Evolutionary conservation across 2,888 invertebrate genomes (phyloP).

Genomic region (Sarcophaga caerulescens): DNA sequence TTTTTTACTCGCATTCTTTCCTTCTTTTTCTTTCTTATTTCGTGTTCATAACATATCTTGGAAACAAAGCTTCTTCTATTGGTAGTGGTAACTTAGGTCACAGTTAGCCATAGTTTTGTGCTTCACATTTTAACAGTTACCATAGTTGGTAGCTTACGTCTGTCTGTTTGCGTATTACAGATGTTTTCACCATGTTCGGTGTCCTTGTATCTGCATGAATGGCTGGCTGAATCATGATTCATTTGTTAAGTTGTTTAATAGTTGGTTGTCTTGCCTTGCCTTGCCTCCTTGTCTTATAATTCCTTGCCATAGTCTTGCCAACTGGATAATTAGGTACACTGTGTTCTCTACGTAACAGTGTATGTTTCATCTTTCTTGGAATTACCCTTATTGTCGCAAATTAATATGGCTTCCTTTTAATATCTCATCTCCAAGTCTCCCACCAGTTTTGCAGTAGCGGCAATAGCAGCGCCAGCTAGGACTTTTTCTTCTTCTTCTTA

Average conservation of each 20-base stretch:
- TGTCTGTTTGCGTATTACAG: neutral
- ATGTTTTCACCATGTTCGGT: neutral
- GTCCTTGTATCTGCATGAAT: neutral
- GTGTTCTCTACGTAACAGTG: neutral
- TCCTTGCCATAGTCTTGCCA: neutral
- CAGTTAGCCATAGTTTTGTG: neutral
- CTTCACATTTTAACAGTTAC: neutral
- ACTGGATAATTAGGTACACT: constrained; percentile 37
- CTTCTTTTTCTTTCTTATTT: no score
- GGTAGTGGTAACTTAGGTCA: neutral
- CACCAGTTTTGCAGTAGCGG: neutral
- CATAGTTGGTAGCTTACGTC: neutral
- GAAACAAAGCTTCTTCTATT: no score
- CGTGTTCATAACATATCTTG: no score
- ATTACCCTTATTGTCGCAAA: constrained; percentile 30
- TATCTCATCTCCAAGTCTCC: neutral
- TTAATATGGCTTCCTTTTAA: constrained; percentile 28
- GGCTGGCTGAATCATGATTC: neutral
- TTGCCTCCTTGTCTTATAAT: neutral
- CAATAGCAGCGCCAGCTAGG: no score
- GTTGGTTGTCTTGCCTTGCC: neutral
- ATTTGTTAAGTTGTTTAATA: constrained; percentile 1
- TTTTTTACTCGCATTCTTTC: neutral
- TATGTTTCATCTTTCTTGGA: constrained; percentile 1
- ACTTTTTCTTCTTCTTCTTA: neutral